Base-by-base conservation (phyloP, 2,888 invertebrate genomes). In the Cryptus armator region DNA sequence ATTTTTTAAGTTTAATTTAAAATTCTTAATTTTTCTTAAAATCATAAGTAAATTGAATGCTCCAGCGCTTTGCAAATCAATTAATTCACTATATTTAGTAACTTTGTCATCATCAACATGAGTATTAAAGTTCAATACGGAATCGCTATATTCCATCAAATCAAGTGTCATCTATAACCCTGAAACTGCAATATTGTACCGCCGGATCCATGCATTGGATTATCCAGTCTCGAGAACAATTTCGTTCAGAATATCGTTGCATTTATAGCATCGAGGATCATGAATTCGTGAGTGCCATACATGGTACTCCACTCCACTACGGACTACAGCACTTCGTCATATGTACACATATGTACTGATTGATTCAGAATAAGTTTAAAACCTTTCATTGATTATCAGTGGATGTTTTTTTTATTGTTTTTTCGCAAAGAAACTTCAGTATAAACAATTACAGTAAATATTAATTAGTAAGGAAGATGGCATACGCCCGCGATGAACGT, bases 181-280 rank as follows among this genome's bases (percentile, higher is more conserved):
- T 29, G 6, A 32, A 32, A 62, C 29, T 62, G 32, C 32, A 29
- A 62, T 62, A 62, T 62, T 32, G 59, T 62, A 14, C 24, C 29
- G 14, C 6, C 32, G 32, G 32, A 62, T 32, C 6, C 32, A 32
- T 32, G 29, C 32, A 32, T 14, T 32, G 29, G 6, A 62, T 62
- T 62, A 14, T 62, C 32, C 29, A 62, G 14, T 6, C 32, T 14
- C 53, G 12, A 56, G 56, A 24, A 56, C 43, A 67, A 77, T 77
- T 77, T 56, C 44, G 44, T 56, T 53, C 37, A 24, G 44, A 67
- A 77, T 67, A 77, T 67, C 74, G 71, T 71, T 56, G 71, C 71
- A 56, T 71, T 71, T 71, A 16, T 53, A 71, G 53, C 53, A 71
- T 62, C 44, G 67, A 44, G 77, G 62, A 62, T 71, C 79, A 66